Conservation (phyloP, 2,797 vertebrate genomes). For the Martes flavigula region DNA sequence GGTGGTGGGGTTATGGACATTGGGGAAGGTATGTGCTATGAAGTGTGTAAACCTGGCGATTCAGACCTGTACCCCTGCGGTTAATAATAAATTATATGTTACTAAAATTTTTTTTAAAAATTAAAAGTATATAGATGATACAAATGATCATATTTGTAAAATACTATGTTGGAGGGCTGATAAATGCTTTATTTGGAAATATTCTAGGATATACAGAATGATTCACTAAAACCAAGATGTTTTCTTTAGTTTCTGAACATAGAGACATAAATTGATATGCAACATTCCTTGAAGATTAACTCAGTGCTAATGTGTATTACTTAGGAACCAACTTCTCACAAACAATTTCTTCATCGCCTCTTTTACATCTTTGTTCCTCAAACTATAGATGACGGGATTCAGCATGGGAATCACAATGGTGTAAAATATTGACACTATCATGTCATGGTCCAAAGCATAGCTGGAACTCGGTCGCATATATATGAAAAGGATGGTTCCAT, state of each 20-base stretch:
- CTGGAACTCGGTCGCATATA: constrained; percentile 30
- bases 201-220: neutral
- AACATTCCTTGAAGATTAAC: neutral
- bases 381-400: constrained; percentile 37
- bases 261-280: neutral
- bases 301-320: neutral
- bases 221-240: neutral
- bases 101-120: too few relatives aligned
- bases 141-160: neutral
- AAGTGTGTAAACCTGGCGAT: too few relatives aligned
- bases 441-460: neutral
- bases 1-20: too few relatives aligned
- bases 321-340: neutral
- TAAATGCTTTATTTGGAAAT: neutral
- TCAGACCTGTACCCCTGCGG: too few relatives aligned
- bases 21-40: too few relatives aligned
- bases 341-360: neutral
- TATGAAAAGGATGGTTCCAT: neutral
- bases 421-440: constrained; percentile 51
- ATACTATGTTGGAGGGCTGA: neutral
- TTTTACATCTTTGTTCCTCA: constrained; percentile 35
- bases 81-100: too few relatives aligned
- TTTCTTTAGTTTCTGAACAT: neutral
- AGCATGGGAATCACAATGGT: constrained; percentile 55
- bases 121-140: neutral